Conservation (phyloP, 1,140 invertebrate species). For the Meloidogyne hapla region DNA sequence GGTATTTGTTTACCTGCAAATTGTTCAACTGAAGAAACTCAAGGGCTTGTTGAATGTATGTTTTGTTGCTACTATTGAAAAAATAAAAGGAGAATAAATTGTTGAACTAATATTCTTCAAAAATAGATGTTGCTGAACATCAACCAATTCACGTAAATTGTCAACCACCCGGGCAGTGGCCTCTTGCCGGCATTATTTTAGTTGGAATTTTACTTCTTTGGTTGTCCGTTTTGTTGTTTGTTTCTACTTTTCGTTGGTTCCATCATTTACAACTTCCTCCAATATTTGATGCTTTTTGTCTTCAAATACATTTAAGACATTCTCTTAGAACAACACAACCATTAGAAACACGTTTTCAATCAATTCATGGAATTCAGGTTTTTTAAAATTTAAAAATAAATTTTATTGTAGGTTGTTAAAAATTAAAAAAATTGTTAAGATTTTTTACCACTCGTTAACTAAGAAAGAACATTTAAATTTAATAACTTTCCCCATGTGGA, state of each 20-base stretch:
- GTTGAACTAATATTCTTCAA: too few relatives aligned
- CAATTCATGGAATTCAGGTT: conserved; percentile 44
- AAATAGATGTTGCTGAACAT: conserved; percentile 46
- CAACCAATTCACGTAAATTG: conserved; percentile 37
- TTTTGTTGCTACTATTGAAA: too few relatives aligned
- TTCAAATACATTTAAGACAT: conserved; percentile 41
- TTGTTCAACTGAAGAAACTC: conserved; percentile 39
- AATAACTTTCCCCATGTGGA: too few relatives aligned
- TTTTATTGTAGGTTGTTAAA: too few relatives aligned
- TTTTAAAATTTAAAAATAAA: not conserved
- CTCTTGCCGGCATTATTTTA: conserved; percentile 29
- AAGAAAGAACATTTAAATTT: too few relatives aligned
- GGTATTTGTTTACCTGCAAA: conserved; percentile 46
- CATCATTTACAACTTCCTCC: conserved; percentile 6
- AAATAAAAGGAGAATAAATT: too few relatives aligned
- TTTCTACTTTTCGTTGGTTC: conserved; percentile 14
- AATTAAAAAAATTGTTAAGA: too few relatives aligned
- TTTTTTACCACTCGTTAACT: too few relatives aligned
- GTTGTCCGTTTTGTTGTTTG: conserved; percentile 20
- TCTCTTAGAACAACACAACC: conserved; percentile 43
- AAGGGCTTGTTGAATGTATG: conserved; percentile 45
- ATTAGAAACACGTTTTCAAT: conserved; percentile 28
- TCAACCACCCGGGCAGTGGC: conserved; percentile 39
- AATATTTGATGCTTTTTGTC: conserved; percentile 28
- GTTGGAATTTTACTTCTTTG: conserved; percentile 25